phyloP scores from a whole-genome alignment of 2,888 invertebrate species.

The Serripes groenlandicus region DNA sequence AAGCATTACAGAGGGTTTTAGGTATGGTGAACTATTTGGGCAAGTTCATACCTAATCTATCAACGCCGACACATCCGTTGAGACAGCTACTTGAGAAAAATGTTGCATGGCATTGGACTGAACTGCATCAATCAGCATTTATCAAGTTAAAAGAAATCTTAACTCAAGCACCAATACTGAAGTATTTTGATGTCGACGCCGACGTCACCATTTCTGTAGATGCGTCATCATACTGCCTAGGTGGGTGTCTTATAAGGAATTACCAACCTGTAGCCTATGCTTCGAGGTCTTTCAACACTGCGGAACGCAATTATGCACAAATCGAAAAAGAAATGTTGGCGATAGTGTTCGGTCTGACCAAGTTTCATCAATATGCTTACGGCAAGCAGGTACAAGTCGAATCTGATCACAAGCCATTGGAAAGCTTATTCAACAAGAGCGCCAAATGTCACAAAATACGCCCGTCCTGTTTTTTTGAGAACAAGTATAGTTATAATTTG shows the following conservation, averaged over 20 bases:
- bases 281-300: conserved; percentile 48
- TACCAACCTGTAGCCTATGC: conserved; percentile 50
- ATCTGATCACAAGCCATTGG: conserved; percentile 20
- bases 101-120: conserved; percentile 37
- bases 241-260: conserved; percentile 52
- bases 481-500: no score
- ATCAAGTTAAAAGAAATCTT: conserved; percentile 19
- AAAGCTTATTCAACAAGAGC: conserved; percentile 47
- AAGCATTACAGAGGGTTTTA: conserved; percentile 25
- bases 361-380: conserved; percentile 46
- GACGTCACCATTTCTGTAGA: conserved; percentile 53
- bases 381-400: conserved; percentile 20
- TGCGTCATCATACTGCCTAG: conserved; percentile 65
- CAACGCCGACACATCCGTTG: conserved; percentile 36
- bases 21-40: conserved; percentile 38
- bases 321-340: conserved; percentile 65
- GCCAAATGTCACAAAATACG: no score
- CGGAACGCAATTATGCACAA: conserved; percentile 53
- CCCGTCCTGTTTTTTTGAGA: no score
- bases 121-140: conserved; percentile 30
- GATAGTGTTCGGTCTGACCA: conserved; percentile 46
- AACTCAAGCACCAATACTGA: conserved; percentile 28
- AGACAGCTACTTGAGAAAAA: conserved; percentile 28
- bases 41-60: conserved; percentile 42
- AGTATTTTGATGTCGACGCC: conserved; percentile 34